phyloP scores from a whole-genome alignment of 2,113 vertebrate species.

The Saccopteryx bilineata region DNA sequence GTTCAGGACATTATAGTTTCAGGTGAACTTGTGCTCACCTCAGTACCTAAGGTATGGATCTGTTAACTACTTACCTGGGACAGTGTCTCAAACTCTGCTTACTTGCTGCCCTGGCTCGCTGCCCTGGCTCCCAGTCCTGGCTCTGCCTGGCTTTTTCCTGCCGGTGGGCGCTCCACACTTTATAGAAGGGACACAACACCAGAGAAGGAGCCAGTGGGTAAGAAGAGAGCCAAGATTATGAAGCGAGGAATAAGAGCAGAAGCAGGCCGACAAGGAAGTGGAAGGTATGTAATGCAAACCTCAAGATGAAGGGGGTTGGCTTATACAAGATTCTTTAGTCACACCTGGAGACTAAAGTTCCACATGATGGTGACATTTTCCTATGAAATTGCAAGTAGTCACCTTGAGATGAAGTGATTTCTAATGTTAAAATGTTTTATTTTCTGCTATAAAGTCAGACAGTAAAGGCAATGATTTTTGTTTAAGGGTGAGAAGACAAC shows the following conservation, averaged over 20 bases:
- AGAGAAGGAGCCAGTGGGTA: neutral
- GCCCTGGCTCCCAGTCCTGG: neutral
- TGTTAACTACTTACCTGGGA: neutral
- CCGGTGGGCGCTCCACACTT: neutral
- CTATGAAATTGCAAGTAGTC: neutral
- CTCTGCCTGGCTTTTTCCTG: neutral
- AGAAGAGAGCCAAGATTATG: neutral
- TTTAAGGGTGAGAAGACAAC: neutral
- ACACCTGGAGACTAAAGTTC: neutral
- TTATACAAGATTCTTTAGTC: neutral
- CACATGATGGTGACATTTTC: slow-evolving; percentile 53
- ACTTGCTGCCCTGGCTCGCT: neutral
- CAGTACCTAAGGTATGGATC: neutral
- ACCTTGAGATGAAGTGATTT: neutral
- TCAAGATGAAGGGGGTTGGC: neutral
- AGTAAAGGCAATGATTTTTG: neutral
- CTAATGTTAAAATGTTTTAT: neutral
- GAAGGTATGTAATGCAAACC: neutral
- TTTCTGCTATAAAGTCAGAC: neutral
- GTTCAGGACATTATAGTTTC: neutral
- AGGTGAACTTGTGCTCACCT: neutral
- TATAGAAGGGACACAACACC: neutral
- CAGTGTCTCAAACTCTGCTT: neutral
- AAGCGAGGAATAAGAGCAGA: neutral
- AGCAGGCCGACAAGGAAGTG: neutral